Conservation (phyloP, 2,113 vertebrate genomes). For the Hemiprocne comata region DNA sequence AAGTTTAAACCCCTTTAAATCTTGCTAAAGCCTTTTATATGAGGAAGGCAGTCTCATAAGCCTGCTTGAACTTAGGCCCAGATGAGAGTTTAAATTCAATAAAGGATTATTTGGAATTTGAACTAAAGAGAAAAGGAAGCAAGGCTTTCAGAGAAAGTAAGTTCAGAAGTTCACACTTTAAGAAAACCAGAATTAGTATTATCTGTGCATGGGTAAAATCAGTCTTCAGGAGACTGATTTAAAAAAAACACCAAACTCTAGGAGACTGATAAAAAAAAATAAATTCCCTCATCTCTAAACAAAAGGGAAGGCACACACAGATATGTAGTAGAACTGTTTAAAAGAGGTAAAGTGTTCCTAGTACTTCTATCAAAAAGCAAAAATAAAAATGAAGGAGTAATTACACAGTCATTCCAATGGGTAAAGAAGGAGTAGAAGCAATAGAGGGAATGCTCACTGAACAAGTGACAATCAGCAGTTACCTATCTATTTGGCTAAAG, state of each 20-base stretch:
- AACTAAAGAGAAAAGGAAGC: not conserved
- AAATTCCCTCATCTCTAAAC: not conserved
- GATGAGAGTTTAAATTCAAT: not conserved
- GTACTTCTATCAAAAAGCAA: not conserved
- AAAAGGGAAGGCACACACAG: not conserved
- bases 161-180: not conserved
- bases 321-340: not conserved
- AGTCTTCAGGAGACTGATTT: not conserved
- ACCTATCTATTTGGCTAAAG: not conserved
- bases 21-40: not conserved
- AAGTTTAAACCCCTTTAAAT: not conserved
- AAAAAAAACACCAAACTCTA: not conserved
- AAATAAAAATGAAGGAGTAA: not conserved
- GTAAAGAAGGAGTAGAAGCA: not conserved
- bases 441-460: not conserved
- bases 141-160: not conserved
- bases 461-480: not conserved
- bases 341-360: not conserved
- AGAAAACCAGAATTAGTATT: not conserved
- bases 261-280: not conserved
- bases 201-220: not conserved
- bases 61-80: not conserved
- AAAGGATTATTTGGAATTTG: not conserved
- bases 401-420: accelerated
- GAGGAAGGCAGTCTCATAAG: not conserved